phyloP scores from a whole-genome alignment of 2,797 vertebrate species.

The Gorsachius magnificus region DNA sequence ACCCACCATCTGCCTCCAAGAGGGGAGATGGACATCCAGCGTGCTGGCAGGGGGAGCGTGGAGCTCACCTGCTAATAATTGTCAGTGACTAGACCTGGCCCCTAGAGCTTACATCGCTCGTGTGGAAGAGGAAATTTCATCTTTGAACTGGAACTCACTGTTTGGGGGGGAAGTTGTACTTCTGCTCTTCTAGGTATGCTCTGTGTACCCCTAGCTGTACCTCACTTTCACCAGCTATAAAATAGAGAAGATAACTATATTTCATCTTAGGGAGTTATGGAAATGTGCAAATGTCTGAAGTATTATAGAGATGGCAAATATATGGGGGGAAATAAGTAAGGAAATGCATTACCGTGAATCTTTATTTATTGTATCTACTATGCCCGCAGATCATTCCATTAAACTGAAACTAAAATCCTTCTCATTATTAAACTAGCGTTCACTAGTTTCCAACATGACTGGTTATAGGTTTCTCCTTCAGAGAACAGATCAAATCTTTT shows the following conservation, averaged over 20 bases:
- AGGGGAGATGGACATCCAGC: neutral
- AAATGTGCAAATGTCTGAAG: neutral
- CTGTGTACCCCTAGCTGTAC: neutral
- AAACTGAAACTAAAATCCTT: neutral
- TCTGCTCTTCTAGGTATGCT: neutral
- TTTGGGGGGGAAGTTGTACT: accelerated
- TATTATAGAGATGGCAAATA: neutral
- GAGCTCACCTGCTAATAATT: accelerated
- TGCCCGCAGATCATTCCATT: neutral
- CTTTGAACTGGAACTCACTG: accelerated
- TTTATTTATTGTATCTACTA: neutral
- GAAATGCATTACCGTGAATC: neutral
- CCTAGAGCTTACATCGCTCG: neutral
- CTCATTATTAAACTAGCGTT: neutral
- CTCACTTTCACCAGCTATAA: neutral
- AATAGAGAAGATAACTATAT: neutral
- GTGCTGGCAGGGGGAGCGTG: accelerated
- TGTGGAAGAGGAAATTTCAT: accelerated
- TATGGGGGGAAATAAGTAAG: neutral
- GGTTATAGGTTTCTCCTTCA: neutral
- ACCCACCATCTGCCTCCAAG: accelerated
- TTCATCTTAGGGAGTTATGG: neutral
- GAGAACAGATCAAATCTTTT: neutral
- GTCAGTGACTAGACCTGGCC: neutral
- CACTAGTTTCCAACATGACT: neutral